A percentile compares a stretch with the other conserved stretches of the same genome.
Evolutionary conservation across 2,113 vertebrate genomes (phyloP).

Genomic region (Pycnonotus jocosus): DNA sequence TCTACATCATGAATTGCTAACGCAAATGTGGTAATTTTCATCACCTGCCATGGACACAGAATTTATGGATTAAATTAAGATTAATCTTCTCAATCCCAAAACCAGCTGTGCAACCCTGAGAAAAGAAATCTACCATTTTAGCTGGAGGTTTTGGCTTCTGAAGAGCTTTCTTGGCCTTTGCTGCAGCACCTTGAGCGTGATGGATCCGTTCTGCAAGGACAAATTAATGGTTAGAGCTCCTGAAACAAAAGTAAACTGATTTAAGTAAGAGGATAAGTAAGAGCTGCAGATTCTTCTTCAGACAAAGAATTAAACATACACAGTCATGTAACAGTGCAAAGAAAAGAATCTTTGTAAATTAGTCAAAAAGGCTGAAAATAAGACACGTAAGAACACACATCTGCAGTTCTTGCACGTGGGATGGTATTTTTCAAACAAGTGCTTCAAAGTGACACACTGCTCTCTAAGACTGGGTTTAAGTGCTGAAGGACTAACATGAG

Average conservation of each 20-base stretch:
- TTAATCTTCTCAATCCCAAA: background rate
- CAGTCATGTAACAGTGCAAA: background rate
- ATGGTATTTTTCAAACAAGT: background rate
- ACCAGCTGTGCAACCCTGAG: background rate
- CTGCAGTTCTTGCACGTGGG: background rate
- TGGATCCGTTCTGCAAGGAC: conserved; percentile 88
- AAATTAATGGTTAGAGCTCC: background rate
- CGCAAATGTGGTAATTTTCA: background rate
- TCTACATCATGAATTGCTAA: background rate
- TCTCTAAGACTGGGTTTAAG: background rate
- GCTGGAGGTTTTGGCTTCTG: conserved; percentile 93
- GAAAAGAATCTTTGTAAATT: background rate
- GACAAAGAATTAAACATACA: background rate
- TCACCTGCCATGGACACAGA: background rate
- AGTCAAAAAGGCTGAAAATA: background rate
- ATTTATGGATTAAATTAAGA: background rate
- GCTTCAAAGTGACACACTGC: background rate
- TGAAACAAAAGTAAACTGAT: conserved; percentile 63
- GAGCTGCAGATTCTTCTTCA: background rate
- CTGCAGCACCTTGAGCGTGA: conserved; percentile 95
- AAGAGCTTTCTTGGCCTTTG: conserved; percentile 94
- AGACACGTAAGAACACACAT: background rate
- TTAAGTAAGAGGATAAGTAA: background rate
- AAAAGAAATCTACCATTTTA: conserved; percentile 82
- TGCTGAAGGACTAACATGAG: background rate